Base-by-base conservation (phyloP, 2,797 vertebrate genomes). In the Tokudaia tokunoshimensis region DNA sequence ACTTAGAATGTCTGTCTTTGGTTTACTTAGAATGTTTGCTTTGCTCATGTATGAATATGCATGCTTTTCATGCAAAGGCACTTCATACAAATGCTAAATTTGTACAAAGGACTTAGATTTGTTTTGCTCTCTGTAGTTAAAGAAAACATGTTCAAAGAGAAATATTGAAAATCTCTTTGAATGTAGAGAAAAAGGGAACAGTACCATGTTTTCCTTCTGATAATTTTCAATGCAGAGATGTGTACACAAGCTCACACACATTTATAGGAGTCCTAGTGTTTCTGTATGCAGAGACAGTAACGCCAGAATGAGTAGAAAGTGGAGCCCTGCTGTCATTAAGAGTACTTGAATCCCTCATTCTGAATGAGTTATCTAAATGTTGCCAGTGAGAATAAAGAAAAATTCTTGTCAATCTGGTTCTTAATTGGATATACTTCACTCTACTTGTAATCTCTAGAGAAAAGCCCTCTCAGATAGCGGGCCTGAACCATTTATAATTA, bases 341-440 rank as follows among this genome's bases (percentile, higher is more conserved):
- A 94, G 59, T 79, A 59, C 89, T 95, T 75, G 75, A 96, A 19
- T 95, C 82, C 84, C 61, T 94, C 81, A 92, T 94, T 95, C 94
- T 85, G 87, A 96, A 82, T 65, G 74, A 95, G 89, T 87, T 96
- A 79, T 88, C 79, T 88, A 72, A 96, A 41, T n/a, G 67, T 59
- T 92, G 67, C 87, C 91, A 88, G 70, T 85, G 89, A 95, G 84
- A 67, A 76, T 12, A 87, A 89, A 92, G 89, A 67, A 92, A 91
- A 90, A 86, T 41, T 96, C 72, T 83, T 96, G 94, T 96, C 96
- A 96, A 10, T 95, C 86, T 97, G 41, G 11, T 34, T 76, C 37
- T 96, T 97, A 97, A 96, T 95, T 97, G 89, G 82, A 95, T 88
- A 63, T 55, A 89, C 92, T 97, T 96, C 88, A 95, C 79, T 97